Conservation (phyloP, 2,113 vertebrate species). For the Nerophis lumbriciformis region DNA sequence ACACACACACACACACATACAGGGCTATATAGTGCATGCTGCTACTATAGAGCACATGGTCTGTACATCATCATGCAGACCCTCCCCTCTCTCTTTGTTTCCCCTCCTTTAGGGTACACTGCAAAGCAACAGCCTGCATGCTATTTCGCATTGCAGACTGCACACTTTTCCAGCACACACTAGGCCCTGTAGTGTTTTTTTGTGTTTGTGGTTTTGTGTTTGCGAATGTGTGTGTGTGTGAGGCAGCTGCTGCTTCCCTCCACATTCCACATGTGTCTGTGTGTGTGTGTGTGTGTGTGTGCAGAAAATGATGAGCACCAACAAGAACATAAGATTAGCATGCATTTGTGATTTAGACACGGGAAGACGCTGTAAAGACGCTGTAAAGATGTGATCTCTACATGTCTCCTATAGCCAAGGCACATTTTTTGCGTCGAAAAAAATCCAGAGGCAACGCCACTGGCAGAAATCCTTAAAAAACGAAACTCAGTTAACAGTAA, state of each 20-base stretch:
- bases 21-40: constrained; percentile 9
- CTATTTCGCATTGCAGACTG: constrained; percentile 24
- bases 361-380: background rate
- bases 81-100: constrained; percentile 20
- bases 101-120: background rate
- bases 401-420: no score
- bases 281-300: constrained; percentile 28
- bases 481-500: no score
- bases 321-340: background rate
- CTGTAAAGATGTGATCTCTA: no score
- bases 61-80: constrained; percentile 1
- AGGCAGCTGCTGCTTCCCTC: constrained; percentile 40
- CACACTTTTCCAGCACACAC: constrained; percentile 14
- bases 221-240: constrained; percentile 33
- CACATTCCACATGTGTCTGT: constrained; percentile 56
- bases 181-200: constrained; percentile 17
- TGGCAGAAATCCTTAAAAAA: no score
- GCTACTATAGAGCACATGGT: constrained; percentile 8
- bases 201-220: constrained; percentile 46
- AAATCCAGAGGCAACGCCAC: no score
- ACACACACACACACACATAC: background rate
- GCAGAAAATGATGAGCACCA: constrained; percentile 1
- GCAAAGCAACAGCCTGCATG: constrained; percentile 12
- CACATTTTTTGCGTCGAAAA: no score
- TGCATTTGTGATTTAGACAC: background rate